phyloP scores from a whole-genome alignment of 2,113 vertebrate genomes.

The Xenopus tropicalis region UCB_Xtro_10.0 CM004450.2:39168001-39168500 shows the following conservation, averaged over 20 bases:
- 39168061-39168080: slow-evolving; percentile 89
- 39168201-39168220: slow-evolving; percentile 90
- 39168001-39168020: slow-evolving; percentile 84
- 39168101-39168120: slow-evolving; percentile 61
- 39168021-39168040: slow-evolving; percentile 69
- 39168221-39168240: slow-evolving; percentile 70
- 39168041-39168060: slow-evolving; percentile 83
- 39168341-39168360: slow-evolving; percentile 75
- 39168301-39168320: slow-evolving; percentile 43
- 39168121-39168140: slow-evolving; percentile 79
- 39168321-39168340: slow-evolving; percentile 74
- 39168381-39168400: neutral
- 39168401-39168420: neutral
- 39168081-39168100: slow-evolving; percentile 57
- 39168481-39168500: too few relatives aligned
- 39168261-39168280: slow-evolving; percentile 84
- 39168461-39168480: too few relatives aligned
- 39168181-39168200: slow-evolving; percentile 81
- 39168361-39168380: neutral
- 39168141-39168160: slow-evolving; percentile 47
- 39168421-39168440: neutral
- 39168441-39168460: too few relatives aligned
- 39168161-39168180: slow-evolving; percentile 77
- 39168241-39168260: slow-evolving; percentile 86
- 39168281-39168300: slow-evolving; percentile 81